A percentile compares a stretch with the other conserved stretches of the same genome.
These are phyloP conservation scores for Sterrhoptilus dennistouni DNA, from an alignment of 2,113 vertebrate genomes.

Conservation along the genomic window DNA sequence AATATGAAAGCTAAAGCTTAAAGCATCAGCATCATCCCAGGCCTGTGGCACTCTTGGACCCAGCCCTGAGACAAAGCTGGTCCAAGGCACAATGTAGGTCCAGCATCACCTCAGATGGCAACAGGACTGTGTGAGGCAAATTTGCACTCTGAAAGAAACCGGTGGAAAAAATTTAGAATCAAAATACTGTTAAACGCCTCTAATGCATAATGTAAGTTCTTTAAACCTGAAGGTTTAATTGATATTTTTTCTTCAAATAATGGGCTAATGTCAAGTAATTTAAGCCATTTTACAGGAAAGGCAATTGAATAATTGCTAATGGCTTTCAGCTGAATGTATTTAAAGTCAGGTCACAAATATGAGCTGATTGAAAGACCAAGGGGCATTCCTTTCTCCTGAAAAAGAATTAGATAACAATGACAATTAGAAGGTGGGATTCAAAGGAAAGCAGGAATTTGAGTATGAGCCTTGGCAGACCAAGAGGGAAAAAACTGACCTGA, in stretches of 20 bases:
- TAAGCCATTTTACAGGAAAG: slow-evolving; percentile 41
- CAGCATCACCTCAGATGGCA: background rate
- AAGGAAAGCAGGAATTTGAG: background rate
- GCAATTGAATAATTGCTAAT: slow-evolving; percentile 58
- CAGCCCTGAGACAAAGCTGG: background rate
- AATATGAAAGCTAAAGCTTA: too few relatives aligned
- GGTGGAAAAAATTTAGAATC: background rate
- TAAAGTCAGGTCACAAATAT: slow-evolving; percentile 33
- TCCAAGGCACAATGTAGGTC: background rate
- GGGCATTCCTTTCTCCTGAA: slow-evolving; percentile 7
- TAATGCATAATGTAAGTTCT: background rate
- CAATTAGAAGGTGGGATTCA: slow-evolving; percentile 15
- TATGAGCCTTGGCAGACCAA: background rate
- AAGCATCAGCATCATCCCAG: background rate
- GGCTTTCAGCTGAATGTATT: slow-evolving; percentile 57
- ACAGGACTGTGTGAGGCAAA: background rate
- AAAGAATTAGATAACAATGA: slow-evolving; percentile 2
- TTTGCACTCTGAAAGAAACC: background rate
- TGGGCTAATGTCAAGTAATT: background rate
- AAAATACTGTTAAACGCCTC: slow-evolving; percentile 18
- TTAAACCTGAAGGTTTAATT: slow-evolving; percentile 35
- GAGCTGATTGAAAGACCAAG: slow-evolving; percentile 24
- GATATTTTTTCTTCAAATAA: slow-evolving; percentile 61
- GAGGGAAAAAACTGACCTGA: background rate
- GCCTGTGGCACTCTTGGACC: background rate